Conservation (phyloP, 92 coral and sea anemone species). For the Hydrozoanthus gracilis region DNA sequence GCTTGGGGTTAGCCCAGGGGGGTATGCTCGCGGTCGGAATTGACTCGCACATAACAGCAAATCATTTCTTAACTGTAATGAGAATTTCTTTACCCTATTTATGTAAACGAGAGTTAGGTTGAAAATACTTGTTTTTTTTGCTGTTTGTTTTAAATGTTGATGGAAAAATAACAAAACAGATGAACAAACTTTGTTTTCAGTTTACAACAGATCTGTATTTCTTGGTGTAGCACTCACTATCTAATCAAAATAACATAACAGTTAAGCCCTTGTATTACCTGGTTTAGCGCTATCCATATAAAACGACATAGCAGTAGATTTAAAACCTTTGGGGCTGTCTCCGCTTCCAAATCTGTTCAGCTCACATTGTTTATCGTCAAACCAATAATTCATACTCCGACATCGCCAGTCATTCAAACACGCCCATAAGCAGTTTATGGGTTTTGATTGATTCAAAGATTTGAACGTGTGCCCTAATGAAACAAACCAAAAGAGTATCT, state of each 20-base stretch:
- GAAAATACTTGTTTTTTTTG: too few relatives aligned
- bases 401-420: constrained; percentile 19
- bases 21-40: too few relatives aligned
- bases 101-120: too few relatives aligned
- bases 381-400: constrained; percentile 13
- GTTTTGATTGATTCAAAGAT: not conserved
- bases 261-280: not conserved
- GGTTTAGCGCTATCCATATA: constrained; percentile 12
- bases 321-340: not conserved
- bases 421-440: constrained; percentile 7
- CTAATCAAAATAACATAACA: not conserved
- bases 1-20: too few relatives aligned
- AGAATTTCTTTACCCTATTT: too few relatives aligned
- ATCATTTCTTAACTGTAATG: too few relatives aligned
- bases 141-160: too few relatives aligned
- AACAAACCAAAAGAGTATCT: not conserved
- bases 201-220: too few relatives aligned
- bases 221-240: too few relatives aligned
- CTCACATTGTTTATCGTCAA: constrained; percentile 9
- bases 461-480: not conserved
- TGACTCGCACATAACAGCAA: too few relatives aligned
- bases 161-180: too few relatives aligned
- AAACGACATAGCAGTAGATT: not conserved
- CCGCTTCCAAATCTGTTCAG: constrained; percentile 3
- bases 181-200: too few relatives aligned